A percentile compares a stretch with the other conserved stretches of the same genome.
Conservation (phyloP, 2,113 vertebrate genomes). For the Dascyllus trimaculatus region DNA sequence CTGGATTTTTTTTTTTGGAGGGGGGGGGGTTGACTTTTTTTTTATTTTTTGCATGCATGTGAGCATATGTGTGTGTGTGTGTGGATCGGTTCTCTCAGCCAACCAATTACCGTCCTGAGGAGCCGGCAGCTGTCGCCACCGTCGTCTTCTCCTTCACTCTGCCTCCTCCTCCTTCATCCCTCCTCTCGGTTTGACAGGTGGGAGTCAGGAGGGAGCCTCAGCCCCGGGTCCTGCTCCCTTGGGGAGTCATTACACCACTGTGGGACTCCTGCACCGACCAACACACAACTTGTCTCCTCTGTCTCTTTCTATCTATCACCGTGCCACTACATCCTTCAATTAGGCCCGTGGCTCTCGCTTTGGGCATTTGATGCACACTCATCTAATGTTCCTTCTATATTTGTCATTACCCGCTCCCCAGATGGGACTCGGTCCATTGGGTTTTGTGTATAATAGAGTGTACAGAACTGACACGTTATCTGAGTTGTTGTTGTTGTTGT, state of each 20-base stretch:
- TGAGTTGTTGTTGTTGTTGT: neutral
- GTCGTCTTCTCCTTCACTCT: conserved; percentile 47
- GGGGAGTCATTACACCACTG: conserved; percentile 80
- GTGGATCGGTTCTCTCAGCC: conserved; percentile 65
- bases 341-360: conserved; percentile 53
- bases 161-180: conserved; percentile 45
- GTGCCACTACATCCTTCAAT: conserved; percentile 58
- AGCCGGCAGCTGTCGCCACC: conserved; percentile 80
- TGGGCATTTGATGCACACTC: conserved; percentile 52
- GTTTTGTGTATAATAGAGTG: conserved; percentile 39
- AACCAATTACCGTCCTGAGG: conserved; percentile 83
- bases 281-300: conserved; percentile 57
- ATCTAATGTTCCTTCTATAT: conserved; percentile 64
- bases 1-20: conserved; percentile 32
- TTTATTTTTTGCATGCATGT: conserved; percentile 1
- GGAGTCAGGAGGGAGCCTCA: conserved; percentile 67
- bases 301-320: conserved; percentile 65
- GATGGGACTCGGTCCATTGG: conserved; percentile 64
- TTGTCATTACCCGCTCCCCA: conserved; percentile 61
- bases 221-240: conserved; percentile 72
- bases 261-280: conserved; percentile 54
- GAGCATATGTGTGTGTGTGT: conserved; percentile 34
- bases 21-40: conserved; percentile 34
- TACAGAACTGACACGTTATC: conserved; percentile 33
- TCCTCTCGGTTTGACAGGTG: conserved; percentile 57